Base-by-base conservation (phyloP, 2,888 invertebrate species). In the Ptilodon capucinus region DNA sequence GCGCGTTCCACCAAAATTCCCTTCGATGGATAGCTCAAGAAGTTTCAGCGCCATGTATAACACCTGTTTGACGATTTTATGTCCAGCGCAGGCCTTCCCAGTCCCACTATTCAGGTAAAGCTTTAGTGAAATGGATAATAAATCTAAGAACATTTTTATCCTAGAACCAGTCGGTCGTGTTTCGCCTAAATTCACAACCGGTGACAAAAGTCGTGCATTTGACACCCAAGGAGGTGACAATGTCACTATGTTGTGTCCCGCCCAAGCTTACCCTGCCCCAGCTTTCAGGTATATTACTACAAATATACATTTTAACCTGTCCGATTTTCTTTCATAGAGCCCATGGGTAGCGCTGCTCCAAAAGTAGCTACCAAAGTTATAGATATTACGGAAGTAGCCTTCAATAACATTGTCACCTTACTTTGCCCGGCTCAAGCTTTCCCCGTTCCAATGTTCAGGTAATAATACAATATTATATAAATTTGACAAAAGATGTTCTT, bases 61-160 rank as follows among this genome's bases (percentile, higher is more conserved):
- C 56, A 77, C 78, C 65, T 92, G 92, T 76, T 87, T 94, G 67
- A 94, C 94, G 39, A 78, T 95, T 56, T 85, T 94, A 64, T 95
- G 95, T 82, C 95, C 95, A 48, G 95, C 95, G 16, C 95, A 95
- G 82, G 95, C 94, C 19, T 95, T 93, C 86, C 95, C 95, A 53
- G 93, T 95, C 76, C 95, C 95, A 71, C 84, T 92, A 60, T 93
- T 93, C 92, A 94, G 94, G 95, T 95, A 93, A 90, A 58, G 43
- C 56, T 47, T 56, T 35, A 46, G 21, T 43, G 42, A 48, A 47
- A 43, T 44, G 51, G 39, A 42, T 23, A 45, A 48, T 45, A 57
- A 48, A 44, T 18, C 53, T 57, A 47, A 23, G 28, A 45, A 44
- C 57, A 50, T 66, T 62, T 60, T 56, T 41, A 58, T 55, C 57